phyloP scores from a whole-genome alignment of 2,888 invertebrate species.

The Xanthorhoe spadicearia region DNA sequence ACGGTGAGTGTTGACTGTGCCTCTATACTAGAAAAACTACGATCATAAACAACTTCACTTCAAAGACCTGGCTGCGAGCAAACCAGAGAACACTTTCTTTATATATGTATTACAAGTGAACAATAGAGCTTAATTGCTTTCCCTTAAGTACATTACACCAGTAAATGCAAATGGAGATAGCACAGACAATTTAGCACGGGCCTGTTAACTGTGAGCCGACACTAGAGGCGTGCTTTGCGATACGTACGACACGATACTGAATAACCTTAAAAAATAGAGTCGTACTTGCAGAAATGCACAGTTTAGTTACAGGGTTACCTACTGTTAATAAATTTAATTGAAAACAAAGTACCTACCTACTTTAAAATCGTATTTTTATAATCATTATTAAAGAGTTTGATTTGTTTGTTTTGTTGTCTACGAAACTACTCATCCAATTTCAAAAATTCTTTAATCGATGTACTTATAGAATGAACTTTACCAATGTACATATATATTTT shows the following conservation, averaged over 20 bases:
- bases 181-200: conserved; percentile 73
- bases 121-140: conserved; percentile 35
- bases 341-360: no score
- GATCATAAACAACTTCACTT: conserved; percentile 2
- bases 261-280: background rate
- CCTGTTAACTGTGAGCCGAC: conserved; percentile 57
- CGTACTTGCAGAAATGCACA: background rate
- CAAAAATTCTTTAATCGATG: no score
- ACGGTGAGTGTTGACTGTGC: background rate
- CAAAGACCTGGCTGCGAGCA: conserved; percentile 6
- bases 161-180: conserved; percentile 70
- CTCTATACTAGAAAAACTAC: conserved; percentile 5
- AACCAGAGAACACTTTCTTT: conserved; percentile 1
- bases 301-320: no score
- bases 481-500: no score
- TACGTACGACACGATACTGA: conserved; percentile 17
- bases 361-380: no score
- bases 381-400: no score
- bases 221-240: conserved; percentile 47
- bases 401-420: no score
- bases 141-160: conserved; percentile 49
- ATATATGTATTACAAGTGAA: conserved; percentile 23
- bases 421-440: no score
- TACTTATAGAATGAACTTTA: no score
- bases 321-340: no score